Conservation (phyloP, 2,113 vertebrate species). For the Chionodraco myersi region DNA sequence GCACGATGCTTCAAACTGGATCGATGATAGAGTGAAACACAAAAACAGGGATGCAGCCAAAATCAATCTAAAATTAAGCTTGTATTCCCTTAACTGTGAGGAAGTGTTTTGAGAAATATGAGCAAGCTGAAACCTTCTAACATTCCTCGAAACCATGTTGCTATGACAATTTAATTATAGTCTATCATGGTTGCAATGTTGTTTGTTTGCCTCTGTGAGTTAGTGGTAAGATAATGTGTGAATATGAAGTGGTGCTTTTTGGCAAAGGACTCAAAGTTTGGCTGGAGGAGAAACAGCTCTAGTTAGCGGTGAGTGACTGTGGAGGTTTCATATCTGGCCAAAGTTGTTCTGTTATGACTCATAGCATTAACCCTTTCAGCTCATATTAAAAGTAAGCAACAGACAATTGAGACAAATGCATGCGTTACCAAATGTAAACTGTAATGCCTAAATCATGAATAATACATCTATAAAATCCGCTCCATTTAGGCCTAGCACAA, state of each 20-base stretch:
- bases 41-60: constrained; percentile 27
- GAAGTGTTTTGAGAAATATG: constrained; percentile 56
- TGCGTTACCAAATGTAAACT: background rate
- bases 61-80: constrained; percentile 53
- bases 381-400: background rate
- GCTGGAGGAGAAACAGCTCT: constrained; percentile 45
- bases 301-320: constrained; percentile 54
- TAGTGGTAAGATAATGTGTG: constrained; percentile 67
- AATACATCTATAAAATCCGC: constrained; percentile 2
- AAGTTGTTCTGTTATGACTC: constrained; percentile 62
- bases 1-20: constrained; percentile 11
- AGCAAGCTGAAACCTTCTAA: constrained; percentile 49
- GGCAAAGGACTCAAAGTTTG: constrained; percentile 46
- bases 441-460: background rate
- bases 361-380: constrained; percentile 51
- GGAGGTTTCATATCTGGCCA: constrained; percentile 62
- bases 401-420: constrained; percentile 10
- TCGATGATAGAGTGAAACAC: constrained; percentile 7
- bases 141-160: constrained; percentile 67
- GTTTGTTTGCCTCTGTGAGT: constrained; percentile 57
- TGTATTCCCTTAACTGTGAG: constrained; percentile 19
- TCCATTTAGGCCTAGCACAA: background rate
- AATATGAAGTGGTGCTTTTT: constrained; percentile 68
- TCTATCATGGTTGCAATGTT: constrained; percentile 33
- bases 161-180: constrained; percentile 77